A percentile compares a stretch with the other conserved stretches of the same genome.
Conservation (phyloP, 2,797 vertebrate genomes). For the Uromys caudimaculatus region DNA sequence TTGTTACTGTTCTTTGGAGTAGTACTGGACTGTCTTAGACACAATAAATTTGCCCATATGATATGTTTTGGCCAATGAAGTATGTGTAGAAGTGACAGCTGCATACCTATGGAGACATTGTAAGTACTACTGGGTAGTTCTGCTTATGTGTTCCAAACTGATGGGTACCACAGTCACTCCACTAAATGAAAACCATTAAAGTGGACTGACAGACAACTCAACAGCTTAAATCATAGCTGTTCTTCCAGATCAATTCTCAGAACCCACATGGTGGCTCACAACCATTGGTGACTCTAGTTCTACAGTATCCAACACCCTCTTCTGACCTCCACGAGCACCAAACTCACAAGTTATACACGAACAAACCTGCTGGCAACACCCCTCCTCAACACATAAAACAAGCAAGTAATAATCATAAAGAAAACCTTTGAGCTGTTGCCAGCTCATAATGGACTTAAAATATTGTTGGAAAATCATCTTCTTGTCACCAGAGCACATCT, state of each 20-base stretch:
- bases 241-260: background rate
- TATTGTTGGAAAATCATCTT: background rate
- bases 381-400: background rate
- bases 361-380: background rate
- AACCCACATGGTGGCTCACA: background rate
- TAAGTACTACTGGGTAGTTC: background rate
- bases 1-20: background rate
- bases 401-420: background rate
- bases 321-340: background rate
- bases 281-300: background rate
- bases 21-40: background rate
- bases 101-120: background rate
- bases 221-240: background rate
- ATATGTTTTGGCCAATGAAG: background rate
- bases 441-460: background rate
- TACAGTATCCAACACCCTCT: background rate
- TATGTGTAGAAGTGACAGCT: background rate
- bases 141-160: background rate
- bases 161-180: background rate
- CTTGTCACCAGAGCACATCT: background rate
- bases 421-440: background rate
- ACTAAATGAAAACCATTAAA: background rate
- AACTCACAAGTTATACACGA: background rate
- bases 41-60: background rate
- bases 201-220: no score